Conservation (phyloP, 2,888 invertebrate genomes). For the Platycheirus rosarum region DNA sequence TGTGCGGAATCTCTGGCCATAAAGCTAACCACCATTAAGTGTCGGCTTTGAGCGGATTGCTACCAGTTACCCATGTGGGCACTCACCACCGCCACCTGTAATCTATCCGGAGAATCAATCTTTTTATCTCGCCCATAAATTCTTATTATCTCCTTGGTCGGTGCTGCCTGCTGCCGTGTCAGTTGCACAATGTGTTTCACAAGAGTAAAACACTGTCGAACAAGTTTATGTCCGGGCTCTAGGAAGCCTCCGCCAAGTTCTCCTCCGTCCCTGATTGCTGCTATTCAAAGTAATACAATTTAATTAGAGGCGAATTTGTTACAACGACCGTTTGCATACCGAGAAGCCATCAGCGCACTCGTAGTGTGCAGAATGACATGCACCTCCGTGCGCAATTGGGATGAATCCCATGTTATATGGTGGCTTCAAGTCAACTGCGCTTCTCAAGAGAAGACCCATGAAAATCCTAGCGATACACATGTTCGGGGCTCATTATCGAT, state of each 20-base stretch:
- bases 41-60: conserved; percentile 45
- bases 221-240: conserved; percentile 36
- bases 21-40: conserved; percentile 70
- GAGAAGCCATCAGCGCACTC: conserved; percentile 22
- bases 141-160: conserved; percentile 69
- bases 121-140: conserved; percentile 70
- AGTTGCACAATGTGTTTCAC: conserved; percentile 59
- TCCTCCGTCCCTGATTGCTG: conserved; percentile 55
- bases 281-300: conserved; percentile 73
- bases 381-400: conserved; percentile 67
- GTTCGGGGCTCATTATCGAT: conserved; percentile 72
- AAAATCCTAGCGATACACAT: conserved; percentile 63
- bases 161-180: conserved; percentile 34
- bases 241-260: neutral
- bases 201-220: conserved; percentile 56
- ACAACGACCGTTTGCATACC: conserved; percentile 69
- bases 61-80: conserved; percentile 66
- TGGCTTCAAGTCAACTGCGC: conserved; percentile 35
- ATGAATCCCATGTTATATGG: conserved; percentile 58
- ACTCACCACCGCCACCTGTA: conserved; percentile 73
- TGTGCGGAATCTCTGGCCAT: conserved; percentile 60
- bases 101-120: conserved; percentile 71
- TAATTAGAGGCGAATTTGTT: conserved; percentile 73
- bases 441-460: conserved; percentile 44
- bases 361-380: conserved; percentile 54